phyloP scores from a whole-genome alignment of 2,797 vertebrate genomes.

The Phrynocephalus forsythii region DNA sequence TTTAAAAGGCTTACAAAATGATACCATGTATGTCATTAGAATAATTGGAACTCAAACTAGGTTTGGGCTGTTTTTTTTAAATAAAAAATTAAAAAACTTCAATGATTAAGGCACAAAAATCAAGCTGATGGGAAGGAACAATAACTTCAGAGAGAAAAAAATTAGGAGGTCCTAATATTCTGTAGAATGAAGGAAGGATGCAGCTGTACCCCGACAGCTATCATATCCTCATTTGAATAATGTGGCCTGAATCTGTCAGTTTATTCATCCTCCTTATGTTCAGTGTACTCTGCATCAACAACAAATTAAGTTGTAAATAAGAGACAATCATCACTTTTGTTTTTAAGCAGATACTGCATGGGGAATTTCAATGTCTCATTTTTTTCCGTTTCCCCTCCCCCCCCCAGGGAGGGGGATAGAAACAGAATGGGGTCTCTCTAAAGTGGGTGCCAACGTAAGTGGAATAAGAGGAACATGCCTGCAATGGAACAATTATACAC shows the following conservation, averaged over 20 bases:
- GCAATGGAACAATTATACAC: conserved; percentile 78
- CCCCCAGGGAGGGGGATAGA: conserved; percentile 50
- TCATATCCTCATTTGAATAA: conserved; percentile 98
- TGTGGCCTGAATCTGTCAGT: conserved; percentile 98
- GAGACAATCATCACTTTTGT: conserved; percentile 94
- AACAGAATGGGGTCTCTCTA: conserved; percentile 72
- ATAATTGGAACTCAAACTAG: conserved; percentile 80
- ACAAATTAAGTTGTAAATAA: conserved; percentile 93
- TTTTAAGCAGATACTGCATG: conserved; percentile 83
- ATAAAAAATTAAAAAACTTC: conserved; percentile 68
- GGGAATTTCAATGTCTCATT: conserved; percentile 81
- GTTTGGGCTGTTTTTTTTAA: conserved; percentile 24
- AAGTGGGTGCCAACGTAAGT: conserved; percentile 79
- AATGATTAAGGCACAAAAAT: conserved; percentile 78
- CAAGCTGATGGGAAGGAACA: conserved; percentile 80
- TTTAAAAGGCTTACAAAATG: conserved; percentile 77
- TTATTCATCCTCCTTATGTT: conserved; percentile 93
- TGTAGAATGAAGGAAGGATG: conserved; percentile 85
- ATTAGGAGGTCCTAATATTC: conserved; percentile 81
- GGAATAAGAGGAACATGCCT: conserved; percentile 76
- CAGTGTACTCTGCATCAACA: conserved; percentile 92
- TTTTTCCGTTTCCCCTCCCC: conserved; percentile 69
- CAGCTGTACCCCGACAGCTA: conserved; percentile 92
- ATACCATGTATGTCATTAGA: conserved; percentile 75
- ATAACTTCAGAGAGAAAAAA: conserved; percentile 75